A percentile compares a stretch with the other conserved stretches of the same genome.
Evolutionary conservation across 2,797 vertebrate genomes (phyloP).

Genomic region (Huso huso): DNA sequence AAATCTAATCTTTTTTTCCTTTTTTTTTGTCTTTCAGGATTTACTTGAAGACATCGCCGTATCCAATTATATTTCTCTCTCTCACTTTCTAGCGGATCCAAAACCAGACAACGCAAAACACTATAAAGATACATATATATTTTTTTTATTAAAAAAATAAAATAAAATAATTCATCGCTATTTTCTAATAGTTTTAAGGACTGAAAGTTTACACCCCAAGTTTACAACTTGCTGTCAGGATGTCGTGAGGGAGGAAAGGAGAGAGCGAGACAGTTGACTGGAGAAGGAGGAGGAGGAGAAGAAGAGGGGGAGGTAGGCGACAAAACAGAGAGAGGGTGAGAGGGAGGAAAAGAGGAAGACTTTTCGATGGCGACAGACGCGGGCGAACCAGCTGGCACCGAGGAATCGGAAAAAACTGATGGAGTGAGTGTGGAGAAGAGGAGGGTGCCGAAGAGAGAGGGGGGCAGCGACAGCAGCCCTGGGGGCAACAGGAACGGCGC

Average conservation of each 20-base stretch:
- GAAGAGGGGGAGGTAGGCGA: background rate
- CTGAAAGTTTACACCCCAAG: no score
- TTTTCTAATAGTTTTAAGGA: no score
- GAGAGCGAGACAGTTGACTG: background rate
- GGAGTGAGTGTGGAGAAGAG: slow-evolving; percentile 36
- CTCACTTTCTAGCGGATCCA: no score
- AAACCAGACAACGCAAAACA: no score
- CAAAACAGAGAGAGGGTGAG: background rate
- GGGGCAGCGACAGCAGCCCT: background rate
- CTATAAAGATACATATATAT: no score
- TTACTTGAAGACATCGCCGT: no score
- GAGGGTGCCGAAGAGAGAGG: background rate
- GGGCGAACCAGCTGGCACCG: slow-evolving; percentile 50
- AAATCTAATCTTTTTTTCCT: no score
- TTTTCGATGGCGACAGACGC: slow-evolving; percentile 53
- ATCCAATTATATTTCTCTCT: no score
- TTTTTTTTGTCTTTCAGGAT: no score
- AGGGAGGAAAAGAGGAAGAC: background rate
- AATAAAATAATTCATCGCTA: no score
- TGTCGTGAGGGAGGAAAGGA: background rate
- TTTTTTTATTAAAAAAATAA: no score
- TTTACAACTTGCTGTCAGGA: background rate
- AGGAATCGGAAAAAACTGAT: slow-evolving; percentile 51
- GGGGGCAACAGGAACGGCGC: background rate
- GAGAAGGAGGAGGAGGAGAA: background rate